Conservation (phyloP, 2,888 invertebrate species). For the Schizotus pectinicornis region DNA sequence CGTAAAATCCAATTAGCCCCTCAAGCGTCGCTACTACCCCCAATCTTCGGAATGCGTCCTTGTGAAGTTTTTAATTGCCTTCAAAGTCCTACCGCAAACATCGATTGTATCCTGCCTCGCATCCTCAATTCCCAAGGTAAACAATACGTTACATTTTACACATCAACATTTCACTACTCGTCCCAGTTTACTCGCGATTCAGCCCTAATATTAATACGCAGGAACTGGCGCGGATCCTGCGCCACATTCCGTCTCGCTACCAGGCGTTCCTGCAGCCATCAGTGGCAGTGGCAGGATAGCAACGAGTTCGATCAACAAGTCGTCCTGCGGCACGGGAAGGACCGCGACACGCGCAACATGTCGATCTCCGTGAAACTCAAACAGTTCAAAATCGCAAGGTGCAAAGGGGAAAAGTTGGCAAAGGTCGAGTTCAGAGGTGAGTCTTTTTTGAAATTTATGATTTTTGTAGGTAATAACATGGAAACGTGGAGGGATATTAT, state of each 20-base stretch:
- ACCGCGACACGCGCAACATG: conserved; percentile 58
- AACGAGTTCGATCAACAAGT: conserved; percentile 52
- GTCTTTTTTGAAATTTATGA: conserved; percentile 38
- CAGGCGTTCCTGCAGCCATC: conserved; percentile 39
- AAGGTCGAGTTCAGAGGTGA: conserved; percentile 80
- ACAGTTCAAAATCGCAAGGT: conserved; percentile 72
- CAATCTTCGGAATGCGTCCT: too few relatives aligned
- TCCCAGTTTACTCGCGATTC: too few relatives aligned
- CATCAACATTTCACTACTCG: too few relatives aligned
- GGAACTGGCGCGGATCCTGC: conserved; percentile 35
- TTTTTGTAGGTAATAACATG: background rate
- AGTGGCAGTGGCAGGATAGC: conserved; percentile 47
- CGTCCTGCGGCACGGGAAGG: conserved; percentile 37
- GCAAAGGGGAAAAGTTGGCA: conserved; percentile 71
- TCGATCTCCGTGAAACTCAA: conserved; percentile 71
- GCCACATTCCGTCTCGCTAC: conserved; percentile 24
- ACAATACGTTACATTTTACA: too few relatives aligned
- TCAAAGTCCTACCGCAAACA: too few relatives aligned
- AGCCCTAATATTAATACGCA: conserved; percentile 21
- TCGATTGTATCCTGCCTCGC: too few relatives aligned
- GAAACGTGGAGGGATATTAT: background rate
- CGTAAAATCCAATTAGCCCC: too few relatives aligned
- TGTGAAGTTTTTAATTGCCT: too few relatives aligned
- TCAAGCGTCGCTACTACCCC: too few relatives aligned
- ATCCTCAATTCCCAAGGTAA: too few relatives aligned